Base-by-base conservation (phyloP, 64 coral and sea anemone genomes). In the Stichodactyla helianthus region DNA sequence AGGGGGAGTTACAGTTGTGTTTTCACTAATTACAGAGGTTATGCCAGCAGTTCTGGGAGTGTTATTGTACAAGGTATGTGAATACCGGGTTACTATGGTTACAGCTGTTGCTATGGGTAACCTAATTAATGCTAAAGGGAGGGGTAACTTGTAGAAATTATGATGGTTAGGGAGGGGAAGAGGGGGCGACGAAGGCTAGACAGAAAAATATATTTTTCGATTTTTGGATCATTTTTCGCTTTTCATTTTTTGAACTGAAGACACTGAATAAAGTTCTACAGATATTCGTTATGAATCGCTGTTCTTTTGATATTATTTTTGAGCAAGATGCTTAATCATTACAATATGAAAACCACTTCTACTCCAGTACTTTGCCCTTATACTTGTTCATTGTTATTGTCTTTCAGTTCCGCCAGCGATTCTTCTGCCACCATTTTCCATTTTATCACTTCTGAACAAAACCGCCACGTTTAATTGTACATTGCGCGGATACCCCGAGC, bases 371-470 rank as follows among this genome's bases (percentile, higher is more conserved):
- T 44, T 44, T 44, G 35, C 55, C 9, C 55, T 58, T 22, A 5
- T 1, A 7, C 6, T 22, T 68, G 19, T 68, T 20, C 19, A 20
- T 68, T 20, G 28, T 86, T n/a, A n/a, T n/a, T 86, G 52, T 8
- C 10, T 86, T 86, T 28, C 85, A 86, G 85, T 86, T 10, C 31
- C 85, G 3, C 85, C 85, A 20, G 51, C 26, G 31, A 76, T 86
- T 22, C 15, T 23, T 22, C 67, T 31, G 14, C 85, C 23, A 19
- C 85, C 20, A 26, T 25, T 9, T 22, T 86, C 52, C 31, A 16
- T 19, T 5, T 54, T 27, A 53, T 23, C 10, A 57, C 63, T 86
- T 57, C 23, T 51, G 25, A 51, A 16, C 63, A 22, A 7, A 68
- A 60, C 15, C 28, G 52, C 52, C 12, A 86, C 62, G 3, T 86